Evolutionary conservation across 1,140 invertebrate genomes (phyloP), one percentile per base, ranked within the genome.

Genomic region (Pogonus chalceus): DNA sequence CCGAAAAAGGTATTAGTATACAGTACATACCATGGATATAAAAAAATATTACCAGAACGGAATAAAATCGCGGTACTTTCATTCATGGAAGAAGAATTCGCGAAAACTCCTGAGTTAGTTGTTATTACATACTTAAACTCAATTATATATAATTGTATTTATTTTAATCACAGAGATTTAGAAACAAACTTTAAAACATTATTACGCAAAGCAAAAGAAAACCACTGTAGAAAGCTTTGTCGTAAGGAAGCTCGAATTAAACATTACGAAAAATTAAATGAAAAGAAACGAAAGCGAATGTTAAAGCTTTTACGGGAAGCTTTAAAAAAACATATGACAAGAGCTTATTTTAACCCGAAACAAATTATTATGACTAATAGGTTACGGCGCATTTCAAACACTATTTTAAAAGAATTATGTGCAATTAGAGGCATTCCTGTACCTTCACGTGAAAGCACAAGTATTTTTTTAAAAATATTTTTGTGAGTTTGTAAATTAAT

Each of bases 281-380:
- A 43, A 3, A 9, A 43, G 18, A 43, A 43, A 43, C 9, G 37
- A 18, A 9, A 43, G 18, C 4, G 18, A 12, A 43, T 43, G 37
- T 18, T 43, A 4, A 18, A 43, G 4, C 7, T 43, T 4, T 43
- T 43, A 43, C 9, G 3, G 4, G 37, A 12, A 4, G 3, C 18
- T 10, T 18, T 43, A 18, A 43, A 43, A 43, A 43, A 12, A 16
- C 18, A 12, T 43, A 43, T 43, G 37, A 12, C 18, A 18, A 43
- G 18, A 43, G 37, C 37, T 10, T 18, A 18, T 43, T 43, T 9
- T 18, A 43, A 43, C 18, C 37, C 37, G 7, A 43, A 43, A 43
- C 37, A 43, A 43, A 43, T 43, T 43, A 43, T 43, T 43, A 43
- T 43, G 37, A 43, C 37, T 10, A 43, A 43, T 16, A 43, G 37